Conservation (phyloP, 92 coral and sea anemone genomes). For the Paragorgia papillata region DNA sequence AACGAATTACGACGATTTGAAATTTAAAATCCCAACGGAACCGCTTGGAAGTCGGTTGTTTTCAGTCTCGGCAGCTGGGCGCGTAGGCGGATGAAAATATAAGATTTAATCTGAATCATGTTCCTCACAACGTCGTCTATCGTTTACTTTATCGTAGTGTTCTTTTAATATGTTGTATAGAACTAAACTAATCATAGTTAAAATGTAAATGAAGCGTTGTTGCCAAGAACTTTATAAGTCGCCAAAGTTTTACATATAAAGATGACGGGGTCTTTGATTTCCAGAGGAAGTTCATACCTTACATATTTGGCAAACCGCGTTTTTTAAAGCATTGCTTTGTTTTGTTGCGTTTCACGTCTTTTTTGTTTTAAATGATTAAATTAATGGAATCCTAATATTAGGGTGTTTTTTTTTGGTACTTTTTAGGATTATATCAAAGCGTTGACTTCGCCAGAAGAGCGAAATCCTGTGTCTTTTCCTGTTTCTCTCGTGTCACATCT, state of each 20-base stretch:
- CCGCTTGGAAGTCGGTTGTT: too few relatives aligned
- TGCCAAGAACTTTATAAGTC: background rate
- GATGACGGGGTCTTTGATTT: slow-evolving; percentile 8
- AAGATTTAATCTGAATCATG: too few relatives aligned
- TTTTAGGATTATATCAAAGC: slow-evolving; percentile 32
- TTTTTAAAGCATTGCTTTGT: background rate
- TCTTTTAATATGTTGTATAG: too few relatives aligned
- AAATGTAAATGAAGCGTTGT: background rate
- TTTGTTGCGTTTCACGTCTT: background rate
- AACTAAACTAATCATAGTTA: background rate
- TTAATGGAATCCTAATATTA: too few relatives aligned
- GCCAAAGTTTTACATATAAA: background rate
- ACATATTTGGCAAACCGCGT: slow-evolving; percentile 6
- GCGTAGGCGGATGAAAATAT: too few relatives aligned
- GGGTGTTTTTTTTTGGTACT: background rate
- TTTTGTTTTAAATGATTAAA: background rate
- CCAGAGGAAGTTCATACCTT: slow-evolving; percentile 42
- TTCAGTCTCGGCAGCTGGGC: too few relatives aligned
- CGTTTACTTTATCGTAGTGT: too few relatives aligned
- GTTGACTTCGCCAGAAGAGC: slow-evolving; percentile 1
- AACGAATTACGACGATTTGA: too few relatives aligned
- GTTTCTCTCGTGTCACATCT: background rate
- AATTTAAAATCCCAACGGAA: too few relatives aligned
- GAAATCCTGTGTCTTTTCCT: background rate
- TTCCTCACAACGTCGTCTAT: too few relatives aligned